Conservation (phyloP, 2,888 invertebrate genomes). For the Saturnia pavonia region DNA sequence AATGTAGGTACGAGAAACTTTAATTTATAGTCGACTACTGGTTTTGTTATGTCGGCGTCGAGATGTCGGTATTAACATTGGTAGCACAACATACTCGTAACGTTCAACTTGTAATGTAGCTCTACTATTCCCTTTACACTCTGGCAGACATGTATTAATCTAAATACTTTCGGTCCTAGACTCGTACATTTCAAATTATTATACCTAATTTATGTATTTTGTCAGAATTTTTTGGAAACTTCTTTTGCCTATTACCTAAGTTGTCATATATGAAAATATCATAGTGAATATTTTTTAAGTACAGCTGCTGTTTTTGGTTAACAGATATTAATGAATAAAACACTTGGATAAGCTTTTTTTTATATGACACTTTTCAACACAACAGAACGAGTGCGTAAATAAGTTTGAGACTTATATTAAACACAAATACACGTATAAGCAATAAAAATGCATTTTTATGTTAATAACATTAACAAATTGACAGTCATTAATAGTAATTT, state of each 20-base stretch:
- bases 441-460: slow-evolving; percentile 24
- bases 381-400: neutral
- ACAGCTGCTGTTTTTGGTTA: neutral
- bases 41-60: neutral
- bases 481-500: slow-evolving; percentile 30
- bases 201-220: no score
- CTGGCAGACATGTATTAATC: neutral
- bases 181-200: no score
- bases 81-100: no score
- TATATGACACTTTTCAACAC: neutral
- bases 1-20: neutral
- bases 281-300: no score
- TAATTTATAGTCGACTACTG: neutral
- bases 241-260: no score
- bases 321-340: neutral
- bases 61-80: neutral
- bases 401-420: neutral
- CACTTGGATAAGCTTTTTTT: no score
- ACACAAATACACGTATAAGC: neutral
- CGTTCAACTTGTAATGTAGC: neutral
- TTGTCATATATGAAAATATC: no score
- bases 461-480: slow-evolving; percentile 26
- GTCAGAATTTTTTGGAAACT: no score
- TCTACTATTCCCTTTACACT: neutral
- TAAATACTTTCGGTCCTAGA: neutral